Base-by-base conservation (phyloP, 2,888 invertebrate species). In the Pterostichus madidus region DNA sequence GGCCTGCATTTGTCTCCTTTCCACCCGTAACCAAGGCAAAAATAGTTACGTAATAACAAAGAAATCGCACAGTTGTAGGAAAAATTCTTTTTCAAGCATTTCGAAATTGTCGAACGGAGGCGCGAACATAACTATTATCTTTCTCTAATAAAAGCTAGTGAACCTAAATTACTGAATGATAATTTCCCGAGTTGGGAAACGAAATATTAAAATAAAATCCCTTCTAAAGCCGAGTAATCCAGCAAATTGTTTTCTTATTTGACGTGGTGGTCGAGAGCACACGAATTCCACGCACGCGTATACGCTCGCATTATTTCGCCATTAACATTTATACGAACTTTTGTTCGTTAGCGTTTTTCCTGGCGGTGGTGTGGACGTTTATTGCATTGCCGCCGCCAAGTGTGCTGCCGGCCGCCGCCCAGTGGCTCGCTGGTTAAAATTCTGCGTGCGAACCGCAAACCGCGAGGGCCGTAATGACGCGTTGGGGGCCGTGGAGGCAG, bases 241-340 rank as follows among this genome's bases (percentile, higher is more conserved):
- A 68, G 80, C 39, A 59, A 81, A 81, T 81, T 81, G 61, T 81
- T 75, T 81, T 81, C 75, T 81, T 81, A 81, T 81, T 81, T 75
- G 49, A 80, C 79, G 64, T 79, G 79, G 24, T 13, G 13, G 13
- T 31, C 56, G 11, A 53, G 53, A 31, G 15, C 8, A 11, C 11
- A 10, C 10, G 68, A 71, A 77, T 77, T 53, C 77, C 35, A 56
- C 56, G 39, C 77, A 77, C 77, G 77, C 53, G 39, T 56, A 77
- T 53, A 77, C 24, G 77, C 52, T 73, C 53, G 71, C 81, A 81
- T 81, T 81, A 81, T 81, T 81, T 75, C 75, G 81, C 53, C 81
- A 81, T 81, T 81, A 81, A 81, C 81, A 81, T 81, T 81, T 81
- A 81, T 81, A 81, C 81, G 81, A 81, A 81, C 81, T 81, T 81